Percentiles rank a stretch among this genome's conserved stretches.
Conservation (phyloP, 2,797 vertebrate species). For the Chiloscyllium punctatum region DNA sequence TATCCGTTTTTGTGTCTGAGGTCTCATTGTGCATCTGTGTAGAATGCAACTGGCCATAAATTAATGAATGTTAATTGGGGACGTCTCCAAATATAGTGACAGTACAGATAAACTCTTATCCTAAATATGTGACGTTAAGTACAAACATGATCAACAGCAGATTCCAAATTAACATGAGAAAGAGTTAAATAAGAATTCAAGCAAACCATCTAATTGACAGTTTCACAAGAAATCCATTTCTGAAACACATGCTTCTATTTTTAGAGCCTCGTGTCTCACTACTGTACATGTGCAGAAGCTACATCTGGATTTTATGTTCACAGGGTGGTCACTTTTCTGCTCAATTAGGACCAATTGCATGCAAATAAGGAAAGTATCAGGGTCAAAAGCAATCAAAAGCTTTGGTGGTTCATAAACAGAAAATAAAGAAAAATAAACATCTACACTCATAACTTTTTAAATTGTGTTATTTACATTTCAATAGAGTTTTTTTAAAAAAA, state of each 20-base stretch:
- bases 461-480: not conserved
- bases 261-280: not conserved
- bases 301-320: conserved; percentile 22
- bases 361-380: not conserved
- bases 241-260: not conserved
- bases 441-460: not conserved
- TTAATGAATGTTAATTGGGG: not conserved
- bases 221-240: not conserved
- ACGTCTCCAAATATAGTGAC: not conserved
- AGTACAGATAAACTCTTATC: not conserved
- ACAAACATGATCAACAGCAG: not conserved
- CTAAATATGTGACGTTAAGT: not conserved
- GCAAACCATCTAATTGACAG: not conserved
- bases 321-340: conserved; percentile 15
- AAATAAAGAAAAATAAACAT: conserved; percentile 12
- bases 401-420: not conserved
- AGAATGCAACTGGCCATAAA: not conserved
- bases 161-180: not conserved
- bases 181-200: not conserved
- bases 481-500: not conserved
- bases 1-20: not conserved
- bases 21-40: not conserved
- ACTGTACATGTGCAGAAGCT: not conserved
- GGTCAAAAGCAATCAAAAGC: not conserved
- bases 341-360: conserved; percentile 28